These are phyloP conservation scores for Nycteola revayana DNA, from an alignment of 2,888 invertebrate genomes.

Conservation along the genomic window DNA sequence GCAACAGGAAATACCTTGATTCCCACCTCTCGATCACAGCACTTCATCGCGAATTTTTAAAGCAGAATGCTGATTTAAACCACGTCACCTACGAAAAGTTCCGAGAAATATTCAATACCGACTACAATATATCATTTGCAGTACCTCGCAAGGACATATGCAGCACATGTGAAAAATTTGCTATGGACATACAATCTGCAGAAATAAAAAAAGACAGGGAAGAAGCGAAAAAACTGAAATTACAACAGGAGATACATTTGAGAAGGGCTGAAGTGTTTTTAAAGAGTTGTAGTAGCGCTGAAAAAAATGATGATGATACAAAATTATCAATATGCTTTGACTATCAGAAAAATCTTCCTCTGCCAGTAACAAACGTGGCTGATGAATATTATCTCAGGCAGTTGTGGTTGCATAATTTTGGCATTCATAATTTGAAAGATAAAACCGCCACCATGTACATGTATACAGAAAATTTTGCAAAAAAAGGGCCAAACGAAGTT, in stretches of 20 bases:
- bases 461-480: constrained; percentile 5
- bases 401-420: constrained; percentile 10
- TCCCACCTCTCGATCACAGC: constrained; percentile 1
- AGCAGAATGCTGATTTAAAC: constrained; percentile 1
- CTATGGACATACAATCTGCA: background rate
- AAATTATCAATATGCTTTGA: constrained; percentile 9
- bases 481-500: constrained; percentile 7
- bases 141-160: constrained; percentile 5
- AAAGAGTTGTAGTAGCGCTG: background rate
- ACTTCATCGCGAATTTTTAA: background rate
- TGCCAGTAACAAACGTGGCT: constrained; percentile 3
- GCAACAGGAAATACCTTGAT: constrained; percentile 3
- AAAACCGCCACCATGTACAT: constrained; percentile 7
- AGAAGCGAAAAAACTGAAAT: background rate
- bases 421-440: constrained; percentile 3
- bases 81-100: constrained; percentile 5
- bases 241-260: constrained; percentile 2
- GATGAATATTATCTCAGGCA: constrained; percentile 7
- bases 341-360: constrained; percentile 5
- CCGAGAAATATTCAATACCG: constrained; percentile 3
- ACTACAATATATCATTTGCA: constrained; percentile 6
- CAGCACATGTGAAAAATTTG: constrained; percentile 1
- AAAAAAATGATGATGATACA: background rate
- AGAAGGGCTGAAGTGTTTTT: constrained; percentile 4
- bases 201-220: background rate